These are phyloP conservation scores for Ctenochaetus hawaiiensis DNA, from an alignment of 2,797 vertebrate species.

Conservation along the genomic window DNA sequence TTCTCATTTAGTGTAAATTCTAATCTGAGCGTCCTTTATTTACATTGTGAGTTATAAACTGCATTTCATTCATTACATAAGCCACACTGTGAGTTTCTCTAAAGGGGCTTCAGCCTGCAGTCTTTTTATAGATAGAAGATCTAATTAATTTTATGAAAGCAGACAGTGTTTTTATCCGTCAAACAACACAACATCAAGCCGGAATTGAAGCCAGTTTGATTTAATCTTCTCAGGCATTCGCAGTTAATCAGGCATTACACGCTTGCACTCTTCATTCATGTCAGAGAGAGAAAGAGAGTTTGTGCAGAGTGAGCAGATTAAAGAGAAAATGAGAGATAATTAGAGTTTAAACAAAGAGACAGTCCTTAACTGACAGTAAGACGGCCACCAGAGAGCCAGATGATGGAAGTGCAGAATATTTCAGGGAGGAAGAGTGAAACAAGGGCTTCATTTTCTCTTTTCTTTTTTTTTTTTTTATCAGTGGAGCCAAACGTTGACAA, in stretches of 20 bases:
- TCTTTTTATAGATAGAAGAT: not conserved
- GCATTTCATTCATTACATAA: not conserved
- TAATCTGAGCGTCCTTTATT: too few relatives aligned
- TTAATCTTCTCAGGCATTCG: slow-evolving; percentile 27
- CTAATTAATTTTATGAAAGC: not conserved
- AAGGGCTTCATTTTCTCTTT: slow-evolving; percentile 23
- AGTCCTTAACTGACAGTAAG: slow-evolving; percentile 7
- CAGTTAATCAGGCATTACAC: slow-evolving; percentile 52
- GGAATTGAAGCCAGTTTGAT: slow-evolving; percentile 39
- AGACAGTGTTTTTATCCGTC: slow-evolving; percentile 1
- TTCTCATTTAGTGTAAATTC: not conserved
- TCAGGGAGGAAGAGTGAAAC: slow-evolving; percentile 5
- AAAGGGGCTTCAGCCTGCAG: not conserved
- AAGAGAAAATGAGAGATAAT: slow-evolving; percentile 52
- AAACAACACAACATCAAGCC: slow-evolving; percentile 22
- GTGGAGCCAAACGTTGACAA: not conserved
- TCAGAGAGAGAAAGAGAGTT: slow-evolving; percentile 37
- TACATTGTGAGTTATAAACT: not conserved
- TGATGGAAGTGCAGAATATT: slow-evolving; percentile 17
- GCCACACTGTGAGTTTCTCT: not conserved
- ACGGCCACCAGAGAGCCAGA: slow-evolving; percentile 19
- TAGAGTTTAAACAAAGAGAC: slow-evolving; percentile 50
- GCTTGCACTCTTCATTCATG: slow-evolving; percentile 26
- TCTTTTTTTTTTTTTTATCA: not conserved
- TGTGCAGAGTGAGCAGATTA: slow-evolving; percentile 42